Evolutionary conservation across 1,140 invertebrate species (phyloP), one percentile per base, ranked within the genome.

Genomic region (Chymomyza costata): DNA sequence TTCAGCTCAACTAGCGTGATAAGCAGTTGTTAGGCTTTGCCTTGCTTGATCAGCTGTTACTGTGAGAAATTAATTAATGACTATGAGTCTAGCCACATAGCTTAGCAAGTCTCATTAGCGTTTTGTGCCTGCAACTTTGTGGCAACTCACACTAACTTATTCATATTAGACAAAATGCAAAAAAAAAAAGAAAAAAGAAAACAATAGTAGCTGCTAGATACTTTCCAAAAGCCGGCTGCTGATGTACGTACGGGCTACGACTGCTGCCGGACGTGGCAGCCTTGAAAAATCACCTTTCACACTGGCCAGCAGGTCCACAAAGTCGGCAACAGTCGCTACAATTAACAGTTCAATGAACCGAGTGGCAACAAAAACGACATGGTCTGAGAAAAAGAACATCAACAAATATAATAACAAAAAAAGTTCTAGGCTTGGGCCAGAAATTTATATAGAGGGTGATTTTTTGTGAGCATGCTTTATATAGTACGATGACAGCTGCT

Each of bases 241-340:
- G 38, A 43, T 44, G 39, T 35, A 35, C 31, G 32, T 15, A n/a
- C n/a, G 57, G 55, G 28, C 21, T 18, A 34, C 13, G 15, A 34
- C 60, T 7, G 41, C 11, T 15, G 43, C 59, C 65, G 56, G 71
- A 78, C 71, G 53, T 78, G 56, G 67, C 65, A 82, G 78, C 78
- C 76, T 82, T 82, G 76, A 82, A 71, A 82, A 82, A 82, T 82
- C 70, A 82, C 76, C 78, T 82, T 82, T 82, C 76, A 82, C 76
- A 82, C 76, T 60, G 66, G 18, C 31, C 45, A 28, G 32, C 25
- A 37, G 48, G 19, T 54, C 30, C 11, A 41, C 54, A 38, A 41
- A 45, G n/a, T n/a, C n/a, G 51, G 44, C 58, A 45, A n/a, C n/a
- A n/a, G n/a, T 49, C 55, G 63, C 63, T 74, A 82, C 76, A 82